These are phyloP conservation scores for Muntiacus reevesi DNA, from an alignment of 2,113 vertebrate species.

Conservation along the genomic window DNA sequence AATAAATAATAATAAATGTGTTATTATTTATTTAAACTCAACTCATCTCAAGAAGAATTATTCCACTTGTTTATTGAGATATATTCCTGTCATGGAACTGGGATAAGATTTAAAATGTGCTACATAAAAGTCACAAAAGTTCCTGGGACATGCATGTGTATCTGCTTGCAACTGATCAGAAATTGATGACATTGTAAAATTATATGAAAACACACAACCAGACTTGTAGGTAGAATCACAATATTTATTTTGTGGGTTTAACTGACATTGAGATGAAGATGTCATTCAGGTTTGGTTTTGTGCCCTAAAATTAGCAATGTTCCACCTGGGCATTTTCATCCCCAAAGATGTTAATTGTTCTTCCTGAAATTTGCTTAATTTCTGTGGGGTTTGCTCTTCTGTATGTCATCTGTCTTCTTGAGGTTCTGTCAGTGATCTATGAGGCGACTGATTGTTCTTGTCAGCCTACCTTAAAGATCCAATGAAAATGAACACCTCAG, in stretches of 20 bases:
- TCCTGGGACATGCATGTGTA: background rate
- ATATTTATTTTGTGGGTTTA: background rate
- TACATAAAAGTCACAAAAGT: background rate
- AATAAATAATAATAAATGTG: background rate
- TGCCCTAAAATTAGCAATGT: slow-evolving; percentile 12
- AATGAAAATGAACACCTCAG: slow-evolving; percentile 33
- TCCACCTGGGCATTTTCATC: slow-evolving; percentile 47
- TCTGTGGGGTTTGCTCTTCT: slow-evolving; percentile 65
- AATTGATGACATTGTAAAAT: background rate
- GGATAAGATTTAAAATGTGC: background rate
- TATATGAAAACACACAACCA: background rate
- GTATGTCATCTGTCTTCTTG: slow-evolving; percentile 66
- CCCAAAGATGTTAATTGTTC: slow-evolving; percentile 53
- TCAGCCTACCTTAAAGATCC: slow-evolving; percentile 31
- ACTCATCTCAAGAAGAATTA: background rate
- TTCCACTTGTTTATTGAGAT: background rate
- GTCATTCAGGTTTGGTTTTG: background rate
- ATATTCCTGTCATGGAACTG: background rate
- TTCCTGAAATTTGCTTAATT: slow-evolving; percentile 51
- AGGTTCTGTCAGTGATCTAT: slow-evolving; percentile 70
- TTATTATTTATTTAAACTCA: background rate
- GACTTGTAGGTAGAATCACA: background rate
- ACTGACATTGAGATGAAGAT: background rate
- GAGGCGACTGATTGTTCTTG: slow-evolving; percentile 49
- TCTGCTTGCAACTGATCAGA: background rate